phyloP scores from a whole-genome alignment of 2,797 vertebrate genomes.

The Brachymystax lenok region DNA sequence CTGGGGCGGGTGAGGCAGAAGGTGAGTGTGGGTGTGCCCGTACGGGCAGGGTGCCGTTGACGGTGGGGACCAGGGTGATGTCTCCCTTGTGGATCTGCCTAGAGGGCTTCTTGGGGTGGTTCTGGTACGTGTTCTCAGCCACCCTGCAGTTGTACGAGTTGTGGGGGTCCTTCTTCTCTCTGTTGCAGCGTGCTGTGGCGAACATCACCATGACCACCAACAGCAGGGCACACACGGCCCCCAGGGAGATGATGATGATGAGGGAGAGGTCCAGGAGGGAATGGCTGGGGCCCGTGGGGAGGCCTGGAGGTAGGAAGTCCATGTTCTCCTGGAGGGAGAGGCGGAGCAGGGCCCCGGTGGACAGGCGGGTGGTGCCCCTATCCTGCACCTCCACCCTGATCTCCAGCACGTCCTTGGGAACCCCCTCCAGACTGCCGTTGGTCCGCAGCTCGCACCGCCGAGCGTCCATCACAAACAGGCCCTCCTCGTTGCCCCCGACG shows the following conservation, averaged over 20 bases:
- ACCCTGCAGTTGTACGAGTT: slow-evolving; percentile 93
- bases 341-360: slow-evolving; percentile 83
- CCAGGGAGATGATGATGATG: slow-evolving; percentile 94
- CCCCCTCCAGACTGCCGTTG: slow-evolving; percentile 85
- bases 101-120: slow-evolving; percentile 93
- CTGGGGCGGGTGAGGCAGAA: slow-evolving; percentile 87
- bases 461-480: slow-evolving; percentile 87
- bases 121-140: slow-evolving; percentile 93
- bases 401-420: slow-evolving; percentile 79
- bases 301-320: slow-evolving; percentile 78
- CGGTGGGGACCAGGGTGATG: slow-evolving; percentile 91
- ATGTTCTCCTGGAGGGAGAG: slow-evolving; percentile 79
- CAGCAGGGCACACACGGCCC: slow-evolving; percentile 87
- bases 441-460: slow-evolving; percentile 91
- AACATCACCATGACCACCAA: slow-evolving; percentile 95
- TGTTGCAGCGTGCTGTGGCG: slow-evolving; percentile 86
- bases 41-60: slow-evolving; percentile 92
- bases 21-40: slow-evolving; percentile 90
- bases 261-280: slow-evolving; percentile 86
- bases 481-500: slow-evolving; percentile 84
- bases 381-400: slow-evolving; percentile 89
- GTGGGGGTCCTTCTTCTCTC: slow-evolving; percentile 91
- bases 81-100: slow-evolving; percentile 98
- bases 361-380: slow-evolving; percentile 85
- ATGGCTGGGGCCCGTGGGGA: slow-evolving; percentile 81